These are phyloP conservation scores for Dryobotodes eremita DNA, from an alignment of 2,888 invertebrate genomes.

Conservation along the genomic window DNA sequence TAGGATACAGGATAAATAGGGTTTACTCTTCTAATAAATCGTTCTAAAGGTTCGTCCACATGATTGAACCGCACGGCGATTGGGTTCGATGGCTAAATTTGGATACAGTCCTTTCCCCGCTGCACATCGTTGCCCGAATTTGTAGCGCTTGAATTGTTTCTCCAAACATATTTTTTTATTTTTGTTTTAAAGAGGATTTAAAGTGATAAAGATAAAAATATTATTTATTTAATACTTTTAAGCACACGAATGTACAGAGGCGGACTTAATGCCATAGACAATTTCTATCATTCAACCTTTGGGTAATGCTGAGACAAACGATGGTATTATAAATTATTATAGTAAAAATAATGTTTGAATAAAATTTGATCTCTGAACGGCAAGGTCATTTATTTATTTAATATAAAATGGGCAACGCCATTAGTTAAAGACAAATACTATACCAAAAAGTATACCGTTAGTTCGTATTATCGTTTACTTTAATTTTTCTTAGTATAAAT, in stretches of 20 bases:
- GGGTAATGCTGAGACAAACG: background rate
- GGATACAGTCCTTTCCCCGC: conserved; percentile 16
- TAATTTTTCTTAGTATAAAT: conserved; percentile 6
- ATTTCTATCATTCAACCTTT: background rate
- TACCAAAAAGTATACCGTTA: background rate
- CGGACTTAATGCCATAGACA: background rate
- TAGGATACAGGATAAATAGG: conserved; percentile 1
- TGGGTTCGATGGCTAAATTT: conserved; percentile 35
- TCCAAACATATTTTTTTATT: background rate
- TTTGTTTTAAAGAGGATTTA: background rate
- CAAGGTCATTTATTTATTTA: background rate
- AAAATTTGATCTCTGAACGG: background rate
- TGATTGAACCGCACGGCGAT: conserved; percentile 37
- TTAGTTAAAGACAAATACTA: background rate
- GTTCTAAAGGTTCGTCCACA: conserved; percentile 35
- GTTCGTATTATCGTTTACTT: background rate
- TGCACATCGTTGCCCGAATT: conserved; percentile 1
- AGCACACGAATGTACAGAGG: background rate
- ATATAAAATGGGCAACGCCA: background rate
- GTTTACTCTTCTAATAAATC: background rate
- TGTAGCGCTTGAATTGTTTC: conserved; percentile 19
- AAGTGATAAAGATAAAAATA: background rate
- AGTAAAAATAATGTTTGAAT: background rate
- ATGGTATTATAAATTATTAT: background rate
- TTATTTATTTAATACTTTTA: background rate